Conservation (phyloP, 2,113 vertebrate genomes). For the Myrmophylax atrothorax region DNA sequence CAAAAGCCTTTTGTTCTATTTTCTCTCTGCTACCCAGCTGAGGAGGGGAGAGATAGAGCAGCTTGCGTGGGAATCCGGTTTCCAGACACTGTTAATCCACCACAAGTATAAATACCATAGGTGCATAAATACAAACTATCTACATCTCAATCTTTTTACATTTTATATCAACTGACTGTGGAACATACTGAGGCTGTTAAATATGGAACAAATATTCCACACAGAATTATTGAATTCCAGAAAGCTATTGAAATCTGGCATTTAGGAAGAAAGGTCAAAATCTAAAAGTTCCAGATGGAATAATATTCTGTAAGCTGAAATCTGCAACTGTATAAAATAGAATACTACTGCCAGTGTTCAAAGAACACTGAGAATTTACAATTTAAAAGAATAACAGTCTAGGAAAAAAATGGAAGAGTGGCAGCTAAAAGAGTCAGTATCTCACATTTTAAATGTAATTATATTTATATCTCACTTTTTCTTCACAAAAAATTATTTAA, state of each 20-base stretch:
- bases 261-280: slow-evolving; percentile 31
- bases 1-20: background rate
- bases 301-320: slow-evolving; percentile 24
- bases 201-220: background rate
- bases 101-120: background rate
- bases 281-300: background rate
- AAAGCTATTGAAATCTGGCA: slow-evolving; percentile 7
- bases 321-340: background rate
- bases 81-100: background rate
- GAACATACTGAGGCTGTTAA: background rate
- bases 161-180: slow-evolving; percentile 29
- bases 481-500: background rate
- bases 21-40: background rate
- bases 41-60: background rate
- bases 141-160: slow-evolving; percentile 11
- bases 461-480: background rate
- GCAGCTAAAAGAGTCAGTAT: background rate
- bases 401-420: background rate
- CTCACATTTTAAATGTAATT: background rate
- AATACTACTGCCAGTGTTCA: background rate
- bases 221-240: background rate
- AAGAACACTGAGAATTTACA: background rate
- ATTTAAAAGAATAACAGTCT: background rate
- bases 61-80: background rate
- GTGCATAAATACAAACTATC: slow-evolving; percentile 16